Conservation (phyloP, 2,888 invertebrate genomes). For the Leuctra nigra region DNA sequence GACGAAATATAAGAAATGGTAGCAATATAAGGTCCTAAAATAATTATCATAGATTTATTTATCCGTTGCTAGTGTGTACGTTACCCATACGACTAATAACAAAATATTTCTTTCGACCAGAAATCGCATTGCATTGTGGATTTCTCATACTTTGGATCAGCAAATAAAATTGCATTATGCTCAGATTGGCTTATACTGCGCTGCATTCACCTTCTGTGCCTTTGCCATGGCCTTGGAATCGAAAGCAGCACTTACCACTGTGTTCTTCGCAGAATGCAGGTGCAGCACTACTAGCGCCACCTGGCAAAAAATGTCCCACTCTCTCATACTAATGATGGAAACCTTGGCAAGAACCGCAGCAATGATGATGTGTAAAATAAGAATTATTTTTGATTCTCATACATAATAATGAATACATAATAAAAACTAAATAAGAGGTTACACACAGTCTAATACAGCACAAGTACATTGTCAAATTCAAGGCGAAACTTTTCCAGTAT, state of each 20-base stretch:
- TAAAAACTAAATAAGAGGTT: no score
- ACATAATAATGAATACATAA: no score
- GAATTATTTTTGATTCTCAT: no score
- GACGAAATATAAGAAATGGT: no score
- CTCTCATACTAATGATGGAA: neutral
- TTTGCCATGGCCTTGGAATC: conserved; percentile 4
- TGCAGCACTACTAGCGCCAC: conserved; percentile 11
- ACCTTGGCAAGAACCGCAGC: neutral
- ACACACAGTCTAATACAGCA: no score
- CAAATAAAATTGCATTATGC: conserved; percentile 6
- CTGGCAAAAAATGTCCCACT: conserved; percentile 10
- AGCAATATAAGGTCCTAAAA: no score
- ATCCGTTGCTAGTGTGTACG: no score
- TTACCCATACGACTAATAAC: no score
- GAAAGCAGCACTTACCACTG: neutral
- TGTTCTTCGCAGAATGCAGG: neutral
- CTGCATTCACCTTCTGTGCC: conserved; percentile 3
- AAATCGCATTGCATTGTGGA: neutral
- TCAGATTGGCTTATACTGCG: conserved; percentile 4
- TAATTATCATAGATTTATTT: no score
- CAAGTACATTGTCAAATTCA: no score
- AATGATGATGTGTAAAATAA: neutral
- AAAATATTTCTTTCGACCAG: no score
- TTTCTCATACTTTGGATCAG: neutral
- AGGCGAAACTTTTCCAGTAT: no score